Percentiles rank a stretch among this genome's conserved stretches.
Evolutionary conservation across 2,888 invertebrate species (phyloP).

Genomic region (Dryococelus australis): DNA sequence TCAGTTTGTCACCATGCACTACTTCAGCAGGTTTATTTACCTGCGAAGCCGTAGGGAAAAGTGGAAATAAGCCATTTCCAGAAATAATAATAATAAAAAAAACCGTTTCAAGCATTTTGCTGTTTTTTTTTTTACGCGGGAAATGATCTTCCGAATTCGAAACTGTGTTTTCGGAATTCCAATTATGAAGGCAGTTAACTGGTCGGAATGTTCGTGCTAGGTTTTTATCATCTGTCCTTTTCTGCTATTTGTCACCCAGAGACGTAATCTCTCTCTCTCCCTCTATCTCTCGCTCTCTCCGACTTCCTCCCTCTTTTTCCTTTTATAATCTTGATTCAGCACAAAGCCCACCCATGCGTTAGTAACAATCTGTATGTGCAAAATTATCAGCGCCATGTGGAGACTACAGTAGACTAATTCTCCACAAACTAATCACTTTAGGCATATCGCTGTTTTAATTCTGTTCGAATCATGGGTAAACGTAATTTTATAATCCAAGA

Average conservation of each 20-base stretch:
- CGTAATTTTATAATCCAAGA: too few species aligned
- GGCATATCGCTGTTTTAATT: too few species aligned
- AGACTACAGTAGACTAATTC: too few species aligned
- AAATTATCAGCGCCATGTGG: neutral
- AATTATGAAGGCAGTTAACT: conserved; percentile 4
- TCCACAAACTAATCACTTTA: too few species aligned
- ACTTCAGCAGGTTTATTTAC: neutral
- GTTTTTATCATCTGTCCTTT: neutral
- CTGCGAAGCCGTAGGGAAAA: neutral
- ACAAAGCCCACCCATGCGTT: neutral
- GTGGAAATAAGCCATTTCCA: neutral
- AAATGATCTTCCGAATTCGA: neutral
- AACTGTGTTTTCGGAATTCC: neutral
- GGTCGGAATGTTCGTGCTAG: neutral
- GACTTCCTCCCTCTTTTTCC: neutral
- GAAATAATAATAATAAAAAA: too few species aligned
- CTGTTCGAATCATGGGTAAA: too few species aligned
- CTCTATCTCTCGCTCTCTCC: neutral
- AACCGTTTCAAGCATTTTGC: neutral
- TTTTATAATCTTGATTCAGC: neutral
- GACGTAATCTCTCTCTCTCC: neutral
- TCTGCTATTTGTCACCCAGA: neutral
- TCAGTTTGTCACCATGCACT: too few species aligned
- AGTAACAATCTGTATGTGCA: neutral
- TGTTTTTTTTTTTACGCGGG: neutral